Evolutionary conservation across 2,888 invertebrate genomes (phyloP).

Genomic region (Esperia sulphurella): DNA sequence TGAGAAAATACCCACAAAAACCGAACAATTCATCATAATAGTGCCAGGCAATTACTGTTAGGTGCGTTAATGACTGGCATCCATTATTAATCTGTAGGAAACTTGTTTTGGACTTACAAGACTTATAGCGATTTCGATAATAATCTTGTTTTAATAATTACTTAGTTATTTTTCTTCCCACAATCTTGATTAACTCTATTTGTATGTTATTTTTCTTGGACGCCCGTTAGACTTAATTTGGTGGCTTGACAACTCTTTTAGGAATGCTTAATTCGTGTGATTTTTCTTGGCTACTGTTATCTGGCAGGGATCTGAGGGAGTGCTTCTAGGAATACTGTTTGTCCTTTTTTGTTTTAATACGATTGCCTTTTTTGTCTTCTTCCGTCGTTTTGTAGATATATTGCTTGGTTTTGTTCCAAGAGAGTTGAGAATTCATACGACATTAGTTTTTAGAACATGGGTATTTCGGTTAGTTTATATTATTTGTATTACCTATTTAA

Average conservation of each 20-base stretch:
- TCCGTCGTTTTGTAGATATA: constrained; percentile 21
- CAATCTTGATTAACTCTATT: constrained; percentile 72
- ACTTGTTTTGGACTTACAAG: constrained; percentile 68
- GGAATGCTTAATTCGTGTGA: constrained; percentile 62
- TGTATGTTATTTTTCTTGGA: constrained; percentile 67
- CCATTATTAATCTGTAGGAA: constrained; percentile 68
- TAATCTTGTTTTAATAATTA: constrained; percentile 77
- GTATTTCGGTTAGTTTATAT: constrained; percentile 12
- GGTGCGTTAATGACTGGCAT: constrained; percentile 73
- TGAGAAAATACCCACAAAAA: constrained; percentile 68
- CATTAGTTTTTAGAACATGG: constrained; percentile 18
- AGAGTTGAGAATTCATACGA: constrained; percentile 20
- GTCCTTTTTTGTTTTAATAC: constrained; percentile 15
- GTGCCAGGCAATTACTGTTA: constrained; percentile 72
- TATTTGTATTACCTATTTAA: background rate
- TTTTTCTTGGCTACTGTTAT: constrained; percentile 60
- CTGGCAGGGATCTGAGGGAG: constrained; percentile 36
- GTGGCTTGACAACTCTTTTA: constrained; percentile 67
- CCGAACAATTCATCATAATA: constrained; percentile 74
- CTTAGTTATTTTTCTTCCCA: constrained; percentile 66
- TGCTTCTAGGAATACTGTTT: constrained; percentile 33
- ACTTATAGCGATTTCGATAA: constrained; percentile 72
- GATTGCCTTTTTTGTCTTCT: constrained; percentile 11
- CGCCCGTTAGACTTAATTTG: constrained; percentile 56
- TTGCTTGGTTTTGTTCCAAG: constrained; percentile 30